Evolutionary conservation across 1,140 invertebrate species (phyloP), one percentile per base, ranked within the genome.

Genomic region (Prorops nasuta): DNA sequence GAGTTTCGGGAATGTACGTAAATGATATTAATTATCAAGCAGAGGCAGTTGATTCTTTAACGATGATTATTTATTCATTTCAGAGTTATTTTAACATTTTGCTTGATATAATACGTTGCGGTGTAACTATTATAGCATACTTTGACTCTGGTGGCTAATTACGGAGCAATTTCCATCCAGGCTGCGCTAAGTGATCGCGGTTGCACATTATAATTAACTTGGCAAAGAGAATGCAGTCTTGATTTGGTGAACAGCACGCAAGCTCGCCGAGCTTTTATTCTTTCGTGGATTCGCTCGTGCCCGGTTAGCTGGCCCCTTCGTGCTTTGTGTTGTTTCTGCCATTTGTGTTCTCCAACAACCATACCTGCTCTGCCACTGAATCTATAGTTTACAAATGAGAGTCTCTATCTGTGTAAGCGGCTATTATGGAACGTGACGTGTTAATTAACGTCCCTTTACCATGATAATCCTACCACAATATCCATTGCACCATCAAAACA

Each of bases 371-470:
- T 4, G 24, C 24, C 12, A 40, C n/a, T n/a, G n/a, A 40, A 40
- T 24, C 16, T 53, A 54, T 52, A 40, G 51, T 41, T 56, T 51
- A 50, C 48, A 47, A 44, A 53, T 51, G 47, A 42, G 46, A 59
- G 41, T 44, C 56, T 39, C 47, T 44, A 41, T 45, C 43, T 49
- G 35, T 31, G 37, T 58, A 46, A 59, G 51, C 56, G 40, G 54
- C 49, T 57, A 60, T 65, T 69, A 66, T 45, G 51, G 44, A 41
- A 53, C 38, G 34, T 56, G 46, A 62, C 49, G 32, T 54, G 52
- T 63, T 69, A 67, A 69, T 69, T 60, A 69, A 60, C 51, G 57
- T 68, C 64, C 63, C 57, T 65, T 65, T 65, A 65, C 57, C 55
- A 67, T 64, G 60, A 64, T 67, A 71, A 67, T 67, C 53, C 49